Base-by-base conservation (phyloP, 1,140 invertebrate genomes). In the Hypothenemus hampei region DNA sequence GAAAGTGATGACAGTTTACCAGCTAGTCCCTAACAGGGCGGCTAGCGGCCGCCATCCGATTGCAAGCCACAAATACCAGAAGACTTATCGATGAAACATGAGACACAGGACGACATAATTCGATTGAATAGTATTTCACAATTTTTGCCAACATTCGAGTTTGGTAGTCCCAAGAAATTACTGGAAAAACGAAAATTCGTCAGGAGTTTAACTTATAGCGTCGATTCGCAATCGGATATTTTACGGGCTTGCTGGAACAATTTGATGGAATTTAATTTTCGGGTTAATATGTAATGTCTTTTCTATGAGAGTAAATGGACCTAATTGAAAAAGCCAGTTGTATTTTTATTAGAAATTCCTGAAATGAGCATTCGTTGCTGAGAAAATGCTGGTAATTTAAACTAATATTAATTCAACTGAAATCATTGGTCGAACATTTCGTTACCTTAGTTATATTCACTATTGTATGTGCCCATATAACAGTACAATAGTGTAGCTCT, bases 1-100 rank as follows among this genome's bases (percentile, higher is more conserved):
- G 89, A 92, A 71, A 91, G 87, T 71, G 89, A 91, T 75, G 86
- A 88, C 70, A 85, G 83, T 69, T 76, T 83, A 54, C 81, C 81
- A 33, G 80, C 80, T 47, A 82, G 80, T 65, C 81, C 81, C 75
- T 84, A 84, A 72, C 70, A 65, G 46, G 55, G 35, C 41, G 41
- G 50, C 36, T 43, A 53, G 50, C 41, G 13, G 40, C 35, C 50
- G 20, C 39, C 36, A 10, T 45, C 20, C 16, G 40, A 53, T 18
- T 7, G 19, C 6, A 19, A 15, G 1, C 33, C 21, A 22, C 10
- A 7, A 18, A 49, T 41, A 15, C 36, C 48, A 4, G 36, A 51
- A 36, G 48, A 51, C n/a, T 31, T 51, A 13, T 51, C 48, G 10
- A 15, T 49, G 4, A n/a, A n/a, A n/a, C n/a, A n/a, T n/a, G n/a